Evolutionary conservation across 2,888 invertebrate genomes (phyloP), one percentile per base, ranked within the genome.

Genomic region (Aphidoletes aphidimyza): DNA sequence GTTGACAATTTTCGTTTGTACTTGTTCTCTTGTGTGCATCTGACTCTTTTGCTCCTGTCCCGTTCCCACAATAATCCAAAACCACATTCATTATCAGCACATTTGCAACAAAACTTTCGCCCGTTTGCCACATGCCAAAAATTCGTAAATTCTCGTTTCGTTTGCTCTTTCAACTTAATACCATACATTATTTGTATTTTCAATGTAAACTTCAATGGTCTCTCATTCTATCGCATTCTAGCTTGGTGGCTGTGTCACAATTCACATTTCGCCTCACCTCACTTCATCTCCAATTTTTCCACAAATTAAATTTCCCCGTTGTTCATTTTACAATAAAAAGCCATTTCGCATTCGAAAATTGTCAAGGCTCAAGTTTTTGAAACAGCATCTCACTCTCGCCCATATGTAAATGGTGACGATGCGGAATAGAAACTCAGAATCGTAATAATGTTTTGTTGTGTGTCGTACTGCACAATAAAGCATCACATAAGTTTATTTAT

Each of bases 51-150:
- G n/a, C n/a, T n/a, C 30, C 1, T 34, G 30, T 9, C 11, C 34
- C 26, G 6, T 26, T 69, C 30, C 34, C 34, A 81, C 19, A 81
- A n/a, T n/a, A 5, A 19, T 19, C 22, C 54, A 54, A 36, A 37
- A 81, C 81, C 81, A 22, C 81, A 81, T 81, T 81, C 37, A 81
- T 81, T 81, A 81, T 81, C 81, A 81, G 81, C 81, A 81, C 81
- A 81, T 37, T 81, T 81, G 81, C 37, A 37, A 81, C 81, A 81
- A 37, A 81, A 54, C 0, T 22, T 81, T 81, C n/a, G 37, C 36
- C 54, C n/a, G 37, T n/a, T n/a, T n/a, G n/a, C n/a, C 36, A 37
- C 36, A 81, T 81, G n/a, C 69, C 69, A 69, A 69, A 69, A 69
- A 69, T n/a, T n/a, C n/a, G n/a, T n/a, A n/a, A n/a, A n/a, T 69